Evolutionary conservation across 2,888 invertebrate genomes (phyloP).

Genomic region (Latrodectus elegans): DNA sequence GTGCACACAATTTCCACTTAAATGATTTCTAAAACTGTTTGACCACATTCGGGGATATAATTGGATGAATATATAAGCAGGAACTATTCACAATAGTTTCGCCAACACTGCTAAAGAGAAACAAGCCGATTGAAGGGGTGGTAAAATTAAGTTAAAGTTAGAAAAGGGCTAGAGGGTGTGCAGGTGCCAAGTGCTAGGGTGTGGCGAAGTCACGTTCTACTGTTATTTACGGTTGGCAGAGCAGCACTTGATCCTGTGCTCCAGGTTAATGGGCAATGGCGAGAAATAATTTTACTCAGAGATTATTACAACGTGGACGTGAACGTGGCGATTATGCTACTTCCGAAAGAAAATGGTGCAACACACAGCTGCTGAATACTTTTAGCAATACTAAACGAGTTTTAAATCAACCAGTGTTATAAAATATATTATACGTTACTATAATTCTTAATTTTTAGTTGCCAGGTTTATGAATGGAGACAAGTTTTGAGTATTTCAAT

Average conservation of each 20-base stretch:
- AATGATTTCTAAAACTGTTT: no score
- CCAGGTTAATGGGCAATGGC: constrained; percentile 43
- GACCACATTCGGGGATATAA: no score
- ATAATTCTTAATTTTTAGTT: no score
- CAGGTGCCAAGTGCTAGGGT: constrained; percentile 45
- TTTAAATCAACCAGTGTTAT: no score
- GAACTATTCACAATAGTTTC: no score
- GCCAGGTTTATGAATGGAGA: no score
- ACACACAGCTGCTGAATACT: no score
- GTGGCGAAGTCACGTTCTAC: constrained; percentile 55
- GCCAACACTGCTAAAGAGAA: background rate
- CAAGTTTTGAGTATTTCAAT: no score
- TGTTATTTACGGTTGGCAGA: constrained; percentile 53
- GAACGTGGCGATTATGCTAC: background rate
- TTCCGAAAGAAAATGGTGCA: background rate
- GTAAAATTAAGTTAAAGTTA: constrained; percentile 51
- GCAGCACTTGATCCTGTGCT: constrained; percentile 34
- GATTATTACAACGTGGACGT: background rate
- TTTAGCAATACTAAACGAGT: no score
- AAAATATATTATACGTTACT: no score
- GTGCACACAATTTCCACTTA: no score
- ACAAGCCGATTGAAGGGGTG: constrained; percentile 37
- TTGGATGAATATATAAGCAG: no score
- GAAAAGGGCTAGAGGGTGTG: constrained; percentile 30
- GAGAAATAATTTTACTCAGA: constrained; percentile 41